Conservation (phyloP, 2,113 vertebrate species). For the Benitochromis conjunctus region DNA sequence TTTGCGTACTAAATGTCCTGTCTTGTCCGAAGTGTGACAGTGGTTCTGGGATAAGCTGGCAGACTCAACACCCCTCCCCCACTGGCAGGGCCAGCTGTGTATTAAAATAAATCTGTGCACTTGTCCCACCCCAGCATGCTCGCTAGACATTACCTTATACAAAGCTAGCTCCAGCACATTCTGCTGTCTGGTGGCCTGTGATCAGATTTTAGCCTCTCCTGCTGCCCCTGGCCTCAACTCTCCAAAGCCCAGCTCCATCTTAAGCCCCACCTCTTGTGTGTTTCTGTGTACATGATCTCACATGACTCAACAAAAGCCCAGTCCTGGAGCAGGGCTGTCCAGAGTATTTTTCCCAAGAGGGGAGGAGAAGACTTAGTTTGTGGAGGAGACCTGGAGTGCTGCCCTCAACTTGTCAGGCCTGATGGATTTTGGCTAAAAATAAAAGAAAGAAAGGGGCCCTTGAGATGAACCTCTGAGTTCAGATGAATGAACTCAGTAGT, state of each 20-base stretch:
- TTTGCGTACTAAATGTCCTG: conserved; percentile 47
- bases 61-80: conserved; percentile 32
- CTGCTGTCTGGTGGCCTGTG: conserved; percentile 78
- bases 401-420: conserved; percentile 86
- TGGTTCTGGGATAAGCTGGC: conserved; percentile 30
- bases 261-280: conserved; percentile 59
- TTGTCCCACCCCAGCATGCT: conserved; percentile 79
- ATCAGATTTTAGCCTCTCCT: conserved; percentile 74
- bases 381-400: conserved; percentile 82
- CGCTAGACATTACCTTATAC: conserved; percentile 96
- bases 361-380: conserved; percentile 79
- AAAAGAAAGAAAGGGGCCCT: conserved; percentile 77
- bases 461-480: conserved; percentile 66
- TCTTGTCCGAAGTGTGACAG: conserved; percentile 54
- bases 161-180: conserved; percentile 81
- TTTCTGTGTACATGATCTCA: conserved; percentile 93
- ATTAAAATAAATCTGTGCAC: conserved; percentile 80
- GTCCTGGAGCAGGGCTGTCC: conserved; percentile 79
- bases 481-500: conserved; percentile 84
- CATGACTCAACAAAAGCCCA: conserved; percentile 97
- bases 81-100: conserved; percentile 65
- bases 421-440: conserved; percentile 96
- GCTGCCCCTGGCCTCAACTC: conserved; percentile 19
- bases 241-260: conserved; percentile 7
- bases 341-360: conserved; percentile 80